These are phyloP conservation scores for Masticophis lateralis DNA, from an alignment of 2,797 vertebrate genomes.

Conservation along the genomic window DNA sequence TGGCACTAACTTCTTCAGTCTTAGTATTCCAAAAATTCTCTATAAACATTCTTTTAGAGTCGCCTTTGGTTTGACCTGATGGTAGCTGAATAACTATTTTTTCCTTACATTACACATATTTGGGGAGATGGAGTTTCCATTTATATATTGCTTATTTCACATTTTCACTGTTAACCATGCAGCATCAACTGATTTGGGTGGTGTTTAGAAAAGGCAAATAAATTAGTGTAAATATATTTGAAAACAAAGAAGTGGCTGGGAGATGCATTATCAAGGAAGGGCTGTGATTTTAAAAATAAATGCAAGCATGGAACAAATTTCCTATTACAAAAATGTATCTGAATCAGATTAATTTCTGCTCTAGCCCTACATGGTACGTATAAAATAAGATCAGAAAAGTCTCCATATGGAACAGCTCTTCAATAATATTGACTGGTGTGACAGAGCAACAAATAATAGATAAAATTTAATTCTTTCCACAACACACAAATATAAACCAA, in stretches of 20 bases:
- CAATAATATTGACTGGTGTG: slow-evolving; percentile 16
- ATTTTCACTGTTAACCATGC: neutral
- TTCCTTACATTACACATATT: neutral
- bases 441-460: neutral
- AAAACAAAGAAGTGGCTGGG: neutral
- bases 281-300: neutral
- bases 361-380: neutral
- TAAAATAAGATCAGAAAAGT: neutral
- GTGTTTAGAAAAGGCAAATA: neutral
- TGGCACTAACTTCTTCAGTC: neutral
- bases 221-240: neutral
- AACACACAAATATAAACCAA: neutral
- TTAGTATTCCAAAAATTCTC: neutral
- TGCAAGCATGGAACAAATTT: neutral
- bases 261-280: neutral
- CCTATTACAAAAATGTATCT: neutral
- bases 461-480: neutral
- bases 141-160: neutral
- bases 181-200: neutral
- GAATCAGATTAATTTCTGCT: neutral
- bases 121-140: neutral
- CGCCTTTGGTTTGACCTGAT: neutral
- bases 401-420: neutral
- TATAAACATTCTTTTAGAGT: neutral
- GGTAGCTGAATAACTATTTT: neutral